Conservation (phyloP, 2,888 invertebrate genomes). For the Diploptera punctata region DNA sequence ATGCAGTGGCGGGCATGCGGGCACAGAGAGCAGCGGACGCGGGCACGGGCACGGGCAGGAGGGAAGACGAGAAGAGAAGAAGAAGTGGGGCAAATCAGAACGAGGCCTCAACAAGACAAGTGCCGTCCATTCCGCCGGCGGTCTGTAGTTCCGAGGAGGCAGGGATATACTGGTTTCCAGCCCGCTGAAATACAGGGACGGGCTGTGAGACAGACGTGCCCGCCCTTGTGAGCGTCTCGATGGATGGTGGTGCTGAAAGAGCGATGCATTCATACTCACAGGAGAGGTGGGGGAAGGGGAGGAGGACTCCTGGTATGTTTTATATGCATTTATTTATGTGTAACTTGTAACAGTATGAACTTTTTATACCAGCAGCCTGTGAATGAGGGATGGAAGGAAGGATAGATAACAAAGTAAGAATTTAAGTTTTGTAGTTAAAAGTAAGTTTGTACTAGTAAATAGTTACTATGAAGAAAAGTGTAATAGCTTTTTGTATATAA, state of each 20-base stretch:
- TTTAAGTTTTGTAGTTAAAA: no score
- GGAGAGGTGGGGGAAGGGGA: background rate
- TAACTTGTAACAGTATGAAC: no score
- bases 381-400: no score
- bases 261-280: conserved; percentile 1
- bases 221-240: background rate
- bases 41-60: conserved; percentile 40
- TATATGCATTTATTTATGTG: no score
- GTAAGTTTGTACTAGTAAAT: no score
- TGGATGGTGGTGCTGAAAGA: background rate
- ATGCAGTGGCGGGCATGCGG: conserved; percentile 42
- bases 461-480: no score
- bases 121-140: conserved; percentile 83
- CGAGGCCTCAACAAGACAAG: conserved; percentile 84
- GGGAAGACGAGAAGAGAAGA: conserved; percentile 53
- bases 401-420: no score
- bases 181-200: conserved; percentile 65
- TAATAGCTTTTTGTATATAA: no score
- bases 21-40: conserved; percentile 32
- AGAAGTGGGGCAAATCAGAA: conserved; percentile 62
- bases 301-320: background rate
- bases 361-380: no score
- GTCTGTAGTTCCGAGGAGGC: conserved; percentile 78
- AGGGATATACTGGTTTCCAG: conserved; percentile 87
- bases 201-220: conserved; percentile 28